These are phyloP conservation scores for Holothuria scabra DNA, from an alignment of 53 echinoderm and acorn worm species.

Conservation along the genomic window DNA sequence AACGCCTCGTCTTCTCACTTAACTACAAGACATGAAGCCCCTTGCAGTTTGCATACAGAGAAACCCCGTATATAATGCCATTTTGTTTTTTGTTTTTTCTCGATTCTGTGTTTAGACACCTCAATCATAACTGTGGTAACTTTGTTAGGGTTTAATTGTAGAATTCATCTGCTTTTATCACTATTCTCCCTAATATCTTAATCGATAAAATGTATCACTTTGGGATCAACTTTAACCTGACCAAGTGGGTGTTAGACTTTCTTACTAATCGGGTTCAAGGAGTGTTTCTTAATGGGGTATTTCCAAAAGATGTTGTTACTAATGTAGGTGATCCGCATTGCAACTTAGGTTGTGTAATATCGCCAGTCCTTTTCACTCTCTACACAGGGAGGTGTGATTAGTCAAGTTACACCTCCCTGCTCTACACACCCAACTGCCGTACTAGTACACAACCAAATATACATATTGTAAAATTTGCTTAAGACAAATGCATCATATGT, in stretches of 20 bases:
- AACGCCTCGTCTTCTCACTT: neutral
- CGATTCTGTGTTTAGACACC: too few species aligned
- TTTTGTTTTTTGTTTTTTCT: too few species aligned
- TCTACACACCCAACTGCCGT: neutral
- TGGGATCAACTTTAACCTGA: constrained; percentile 6
- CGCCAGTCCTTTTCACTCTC: neutral
- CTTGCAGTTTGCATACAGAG: neutral
- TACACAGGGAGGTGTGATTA: too few species aligned
- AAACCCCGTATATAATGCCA: neutral
- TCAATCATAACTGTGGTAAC: neutral
- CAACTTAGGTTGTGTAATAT: constrained; percentile 18
- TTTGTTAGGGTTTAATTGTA: neutral
- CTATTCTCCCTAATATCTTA: constrained; percentile 9
- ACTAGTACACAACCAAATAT: neutral
- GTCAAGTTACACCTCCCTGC: too few species aligned
- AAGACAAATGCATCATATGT: constrained; percentile 17
- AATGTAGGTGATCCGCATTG: neutral
- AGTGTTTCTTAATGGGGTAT: neutral
- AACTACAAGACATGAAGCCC: neutral
- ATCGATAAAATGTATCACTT: neutral
- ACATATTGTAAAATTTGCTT: constrained; percentile 20
- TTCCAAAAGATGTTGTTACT: neutral
- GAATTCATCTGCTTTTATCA: constrained; percentile 11
- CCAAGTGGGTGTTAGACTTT: constrained; percentile 17
- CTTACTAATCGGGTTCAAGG: neutral